A percentile compares a stretch with the other conserved stretches of the same genome.
Evolutionary conservation across 2,797 vertebrate species (phyloP).

Genomic region (Morus bassanus): DNA sequence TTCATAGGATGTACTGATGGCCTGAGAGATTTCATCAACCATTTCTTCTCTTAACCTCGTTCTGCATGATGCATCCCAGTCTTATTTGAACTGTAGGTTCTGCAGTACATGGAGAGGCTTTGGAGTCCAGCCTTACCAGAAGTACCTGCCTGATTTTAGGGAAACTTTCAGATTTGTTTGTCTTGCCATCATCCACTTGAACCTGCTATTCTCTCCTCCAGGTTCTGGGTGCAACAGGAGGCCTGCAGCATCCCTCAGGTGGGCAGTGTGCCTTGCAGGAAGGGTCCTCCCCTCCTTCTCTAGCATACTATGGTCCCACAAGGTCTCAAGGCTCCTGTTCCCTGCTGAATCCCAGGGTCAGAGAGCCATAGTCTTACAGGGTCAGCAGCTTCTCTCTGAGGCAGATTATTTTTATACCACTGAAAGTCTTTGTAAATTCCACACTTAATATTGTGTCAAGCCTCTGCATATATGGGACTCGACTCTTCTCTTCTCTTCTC

Average conservation of each 20-base stretch:
- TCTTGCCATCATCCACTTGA: neutral
- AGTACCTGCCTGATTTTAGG: neutral
- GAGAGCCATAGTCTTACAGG: neutral
- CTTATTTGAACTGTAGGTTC: neutral
- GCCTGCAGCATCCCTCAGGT: neutral
- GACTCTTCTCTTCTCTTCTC: too few relatives aligned
- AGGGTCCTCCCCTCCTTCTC: neutral
- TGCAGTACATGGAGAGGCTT: neutral
- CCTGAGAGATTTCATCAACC: slow-evolving; percentile 2
- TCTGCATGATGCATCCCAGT: neutral
- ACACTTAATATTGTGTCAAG: neutral
- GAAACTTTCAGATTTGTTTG: neutral
- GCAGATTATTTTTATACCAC: neutral
- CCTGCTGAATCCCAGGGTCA: neutral
- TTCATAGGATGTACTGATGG: neutral
- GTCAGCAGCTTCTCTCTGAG: neutral
- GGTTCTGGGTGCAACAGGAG: neutral
- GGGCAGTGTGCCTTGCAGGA: neutral
- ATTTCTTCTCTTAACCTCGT: neutral
- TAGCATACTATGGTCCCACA: neutral
- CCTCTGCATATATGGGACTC: too few relatives aligned
- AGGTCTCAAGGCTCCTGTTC: neutral
- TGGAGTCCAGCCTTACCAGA: neutral
- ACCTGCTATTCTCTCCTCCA: neutral
- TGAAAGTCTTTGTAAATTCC: neutral